phyloP scores from a whole-genome alignment of 2,888 invertebrate species.

The Meandrusa payeni region DNA sequence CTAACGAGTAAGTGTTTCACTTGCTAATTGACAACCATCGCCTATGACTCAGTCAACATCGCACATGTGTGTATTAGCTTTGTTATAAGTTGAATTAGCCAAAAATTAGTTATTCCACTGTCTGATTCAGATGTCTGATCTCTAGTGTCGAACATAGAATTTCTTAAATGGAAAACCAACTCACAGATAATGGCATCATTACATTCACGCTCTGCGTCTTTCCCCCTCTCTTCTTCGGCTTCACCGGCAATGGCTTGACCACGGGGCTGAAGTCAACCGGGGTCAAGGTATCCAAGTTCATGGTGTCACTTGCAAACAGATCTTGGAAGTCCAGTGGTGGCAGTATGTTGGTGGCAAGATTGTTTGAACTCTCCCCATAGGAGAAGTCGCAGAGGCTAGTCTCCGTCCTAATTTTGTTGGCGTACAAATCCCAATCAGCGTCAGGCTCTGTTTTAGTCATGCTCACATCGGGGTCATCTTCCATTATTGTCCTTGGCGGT shows the following conservation, averaged over 20 bases:
- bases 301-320: slow-evolving; percentile 43
- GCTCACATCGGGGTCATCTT: slow-evolving; percentile 48
- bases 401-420: slow-evolving; percentile 42
- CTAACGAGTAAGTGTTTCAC: too few relatives aligned
- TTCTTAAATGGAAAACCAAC: too few relatives aligned
- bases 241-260: slow-evolving; percentile 37
- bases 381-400: slow-evolving; percentile 59
- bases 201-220: too few relatives aligned
- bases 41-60: too few relatives aligned
- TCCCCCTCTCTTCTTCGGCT: slow-evolving; percentile 41
- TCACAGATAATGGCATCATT: too few relatives aligned
- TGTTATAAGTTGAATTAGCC: too few relatives aligned
- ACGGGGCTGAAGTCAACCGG: slow-evolving; percentile 27
- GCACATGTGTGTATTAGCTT: too few relatives aligned
- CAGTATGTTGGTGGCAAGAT: slow-evolving; percentile 42
- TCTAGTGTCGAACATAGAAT: too few relatives aligned
- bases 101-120: too few relatives aligned
- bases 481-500: slow-evolving; percentile 37
- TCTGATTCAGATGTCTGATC: too few relatives aligned
- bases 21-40: too few relatives aligned
- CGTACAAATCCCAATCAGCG: slow-evolving; percentile 52
- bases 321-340: slow-evolving; percentile 51
- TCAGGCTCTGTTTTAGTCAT: slow-evolving; percentile 53
- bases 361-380: slow-evolving; percentile 53
- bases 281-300: slow-evolving; percentile 39